These are phyloP conservation scores for Thumatha senex DNA, from an alignment of 2,888 invertebrate species.

Conservation along the genomic window DNA sequence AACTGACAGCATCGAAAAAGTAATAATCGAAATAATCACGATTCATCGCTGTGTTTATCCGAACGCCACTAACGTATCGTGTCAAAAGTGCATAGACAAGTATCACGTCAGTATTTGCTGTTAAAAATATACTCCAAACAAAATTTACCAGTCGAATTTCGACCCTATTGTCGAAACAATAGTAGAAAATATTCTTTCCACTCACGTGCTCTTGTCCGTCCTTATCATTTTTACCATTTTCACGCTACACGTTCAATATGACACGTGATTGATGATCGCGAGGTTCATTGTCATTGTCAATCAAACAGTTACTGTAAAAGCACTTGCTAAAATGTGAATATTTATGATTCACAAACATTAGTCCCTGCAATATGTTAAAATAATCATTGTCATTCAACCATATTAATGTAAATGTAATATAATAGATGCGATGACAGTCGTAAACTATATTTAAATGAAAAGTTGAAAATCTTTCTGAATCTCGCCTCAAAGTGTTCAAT, in stretches of 20 bases:
- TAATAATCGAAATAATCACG: conserved; percentile 55
- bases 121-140: conserved; percentile 30
- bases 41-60: conserved; percentile 51
- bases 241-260: conserved; percentile 58
- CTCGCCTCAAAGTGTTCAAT: conserved; percentile 73
- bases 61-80: conserved; percentile 44
- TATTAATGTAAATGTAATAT: conserved; percentile 73
- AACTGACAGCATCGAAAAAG: conserved; percentile 54
- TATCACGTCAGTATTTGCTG: conserved; percentile 42
- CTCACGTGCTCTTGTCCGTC: conserved; percentile 25
- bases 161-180: conserved; percentile 26
- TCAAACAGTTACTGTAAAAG: conserved; percentile 70
- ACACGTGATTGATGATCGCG: conserved; percentile 70
- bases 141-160: conserved; percentile 25
- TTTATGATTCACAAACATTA: conserved; percentile 63
- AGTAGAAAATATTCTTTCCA: conserved; percentile 24
- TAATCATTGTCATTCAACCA: conserved; percentile 47
- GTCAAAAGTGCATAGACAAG: conserved; percentile 73
- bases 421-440: conserved; percentile 50
- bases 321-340: conserved; percentile 71
- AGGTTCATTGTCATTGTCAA: conserved; percentile 73
- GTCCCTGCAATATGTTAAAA: conserved; percentile 60
- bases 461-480: conserved; percentile 65
- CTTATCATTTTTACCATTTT: conserved; percentile 52
- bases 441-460: conserved; percentile 49